Evolutionary conservation across 2,113 vertebrate species (phyloP).

Genomic region (Pipa parva): DNA sequence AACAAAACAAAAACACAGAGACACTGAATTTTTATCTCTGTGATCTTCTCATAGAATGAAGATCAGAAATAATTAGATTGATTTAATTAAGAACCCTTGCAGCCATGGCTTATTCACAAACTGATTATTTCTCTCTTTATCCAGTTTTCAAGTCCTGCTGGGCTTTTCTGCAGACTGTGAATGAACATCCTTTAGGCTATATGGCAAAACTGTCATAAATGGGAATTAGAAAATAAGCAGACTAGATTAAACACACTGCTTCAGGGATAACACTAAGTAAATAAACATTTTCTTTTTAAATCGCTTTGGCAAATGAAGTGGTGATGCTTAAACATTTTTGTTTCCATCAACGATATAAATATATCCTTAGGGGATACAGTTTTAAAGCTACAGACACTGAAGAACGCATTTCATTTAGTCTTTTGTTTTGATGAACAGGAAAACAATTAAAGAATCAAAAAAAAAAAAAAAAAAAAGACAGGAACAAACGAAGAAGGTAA

Average conservation of each 20-base stretch:
- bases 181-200: not conserved
- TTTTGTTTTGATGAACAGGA: too few species aligned
- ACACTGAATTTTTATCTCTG: not conserved
- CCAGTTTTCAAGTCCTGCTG: not conserved
- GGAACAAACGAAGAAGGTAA: too few species aligned
- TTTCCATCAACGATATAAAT: not conserved
- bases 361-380: not conserved
- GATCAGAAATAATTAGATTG: not conserved
- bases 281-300: not conserved
- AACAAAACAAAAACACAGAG: too few species aligned
- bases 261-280: not conserved
- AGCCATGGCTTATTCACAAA: not conserved
- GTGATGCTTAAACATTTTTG: not conserved
- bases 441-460: too few species aligned
- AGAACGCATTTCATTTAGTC: too few species aligned
- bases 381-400: not conserved
- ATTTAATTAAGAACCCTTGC: not conserved
- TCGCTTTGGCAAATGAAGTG: not conserved
- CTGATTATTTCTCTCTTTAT: conserved; percentile 1
- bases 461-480: too few species aligned
- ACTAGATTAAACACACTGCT: not conserved
- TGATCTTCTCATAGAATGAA: not conserved
- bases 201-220: not conserved
- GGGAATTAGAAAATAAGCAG: not conserved
- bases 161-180: not conserved